Percentiles rank a stretch among this genome's conserved stretches.
Evolutionary conservation across 2,888 invertebrate genomes (phyloP).

Genomic region (Pherbina coryleti): DNA sequence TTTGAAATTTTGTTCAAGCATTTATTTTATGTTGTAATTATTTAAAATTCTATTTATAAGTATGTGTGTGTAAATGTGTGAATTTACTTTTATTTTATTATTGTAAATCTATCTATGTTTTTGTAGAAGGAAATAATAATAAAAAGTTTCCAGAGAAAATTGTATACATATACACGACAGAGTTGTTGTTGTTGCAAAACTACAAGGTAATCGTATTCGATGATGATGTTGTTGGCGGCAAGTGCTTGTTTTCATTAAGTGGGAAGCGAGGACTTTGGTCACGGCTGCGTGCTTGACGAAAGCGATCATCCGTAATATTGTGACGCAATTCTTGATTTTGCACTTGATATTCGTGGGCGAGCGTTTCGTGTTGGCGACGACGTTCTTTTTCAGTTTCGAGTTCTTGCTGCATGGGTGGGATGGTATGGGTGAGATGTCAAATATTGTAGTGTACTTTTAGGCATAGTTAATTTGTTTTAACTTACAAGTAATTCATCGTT

Average conservation of each 20-base stretch:
- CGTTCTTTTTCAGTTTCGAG: slow-evolving; percentile 59
- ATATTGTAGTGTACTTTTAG: neutral
- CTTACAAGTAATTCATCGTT: slow-evolving; percentile 61
- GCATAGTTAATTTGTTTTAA: neutral
- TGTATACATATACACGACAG: neutral
- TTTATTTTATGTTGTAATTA: slow-evolving; percentile 3
- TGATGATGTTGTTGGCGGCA: slow-evolving; percentile 2
- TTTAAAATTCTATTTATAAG: slow-evolving; percentile 8
- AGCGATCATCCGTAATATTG: slow-evolving; percentile 65
- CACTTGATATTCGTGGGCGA: slow-evolving; percentile 62
- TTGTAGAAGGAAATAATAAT: neutral
- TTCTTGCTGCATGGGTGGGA: slow-evolving; percentile 59
- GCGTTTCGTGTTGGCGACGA: slow-evolving; percentile 57
- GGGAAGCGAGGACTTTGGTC: slow-evolving; percentile 54
- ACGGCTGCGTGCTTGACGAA: slow-evolving; percentile 60
- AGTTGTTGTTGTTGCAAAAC: neutral
- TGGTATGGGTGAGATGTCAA: neutral
- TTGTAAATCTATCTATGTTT: neutral
- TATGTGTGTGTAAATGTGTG: neutral
- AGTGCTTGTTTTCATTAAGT: neutral
- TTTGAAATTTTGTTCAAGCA: neutral
- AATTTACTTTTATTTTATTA: neutral
- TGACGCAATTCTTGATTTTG: slow-evolving; percentile 65
- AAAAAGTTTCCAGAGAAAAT: neutral
- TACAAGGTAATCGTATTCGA: neutral